Evolutionary conservation across 1,140 invertebrate species (phyloP).

Genomic region (Coelopa frigida): DNA sequence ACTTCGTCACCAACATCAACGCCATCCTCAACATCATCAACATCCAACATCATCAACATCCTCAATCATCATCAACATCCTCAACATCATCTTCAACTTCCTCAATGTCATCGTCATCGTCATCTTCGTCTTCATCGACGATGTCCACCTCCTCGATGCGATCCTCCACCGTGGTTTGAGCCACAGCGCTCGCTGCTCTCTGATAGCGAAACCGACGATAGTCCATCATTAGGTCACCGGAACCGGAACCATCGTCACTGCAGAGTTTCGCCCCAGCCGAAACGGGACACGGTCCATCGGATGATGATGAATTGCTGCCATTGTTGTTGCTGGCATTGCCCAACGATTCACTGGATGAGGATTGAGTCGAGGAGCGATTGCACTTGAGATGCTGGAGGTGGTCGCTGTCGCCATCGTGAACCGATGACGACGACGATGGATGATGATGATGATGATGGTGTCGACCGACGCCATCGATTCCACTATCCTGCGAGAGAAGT

Average conservation of each 20-base stretch:
- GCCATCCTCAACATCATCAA: slow-evolving; percentile 23
- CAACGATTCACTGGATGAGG: slow-evolving; percentile 26
- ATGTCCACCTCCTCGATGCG: slow-evolving; percentile 42
- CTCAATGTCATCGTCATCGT: slow-evolving; percentile 15
- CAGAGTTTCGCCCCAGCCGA: too few relatives aligned
- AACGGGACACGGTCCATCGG: too few relatives aligned
- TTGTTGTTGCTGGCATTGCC: too few relatives aligned
- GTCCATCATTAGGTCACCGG: slow-evolving; percentile 3
- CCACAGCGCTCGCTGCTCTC: slow-evolving; percentile 33
- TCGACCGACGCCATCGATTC: slow-evolving; percentile 26
- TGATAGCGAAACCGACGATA: slow-evolving; percentile 36
- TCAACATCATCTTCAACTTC: slow-evolving; percentile 21
- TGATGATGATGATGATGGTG: too few relatives aligned
- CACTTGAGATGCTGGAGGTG: slow-evolving; percentile 12
- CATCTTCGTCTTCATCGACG: slow-evolving; percentile 20
- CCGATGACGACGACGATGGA: not conserved
- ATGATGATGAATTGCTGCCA: slow-evolving; percentile 21
- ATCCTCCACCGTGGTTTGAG: slow-evolving; percentile 39
- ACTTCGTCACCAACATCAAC: not conserved
- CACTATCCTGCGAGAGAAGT: slow-evolving; percentile 38
- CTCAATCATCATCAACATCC: slow-evolving; percentile 22
- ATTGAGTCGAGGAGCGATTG: slow-evolving; percentile 15
- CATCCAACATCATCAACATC: slow-evolving; percentile 26
- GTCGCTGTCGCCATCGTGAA: slow-evolving; percentile 11
- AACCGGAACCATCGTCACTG: slow-evolving; percentile 6